A percentile compares a stretch with the other conserved stretches of the same genome.
Evolutionary conservation across 2,888 invertebrate genomes (phyloP).

Genomic region (Noctua fimbriata): DNA sequence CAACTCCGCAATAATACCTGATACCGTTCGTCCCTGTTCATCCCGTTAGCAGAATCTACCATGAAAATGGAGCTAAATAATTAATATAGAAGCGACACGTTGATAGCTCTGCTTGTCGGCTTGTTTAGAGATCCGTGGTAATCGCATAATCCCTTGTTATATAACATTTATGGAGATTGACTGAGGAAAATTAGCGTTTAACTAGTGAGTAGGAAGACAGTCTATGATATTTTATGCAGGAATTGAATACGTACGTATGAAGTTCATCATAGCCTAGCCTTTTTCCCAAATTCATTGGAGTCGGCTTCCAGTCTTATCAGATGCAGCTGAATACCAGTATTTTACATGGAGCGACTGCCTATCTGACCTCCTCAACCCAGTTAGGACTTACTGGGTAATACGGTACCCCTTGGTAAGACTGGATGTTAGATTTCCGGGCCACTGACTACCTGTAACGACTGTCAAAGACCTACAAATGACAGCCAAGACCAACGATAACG

Average conservation of each 20-base stretch:
- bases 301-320: too few species aligned
- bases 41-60: conserved; percentile 56
- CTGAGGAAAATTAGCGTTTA: conserved; percentile 40
- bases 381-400: too few species aligned
- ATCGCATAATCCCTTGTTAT: conserved; percentile 52
- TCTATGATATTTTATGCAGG: not conserved
- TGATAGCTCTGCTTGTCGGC: conserved; percentile 55
- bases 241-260: not conserved
- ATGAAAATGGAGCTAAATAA: conserved; percentile 51
- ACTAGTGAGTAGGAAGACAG: conserved; percentile 5
- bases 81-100: conserved; percentile 53
- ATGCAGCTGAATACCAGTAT: too few species aligned
- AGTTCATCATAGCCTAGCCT: too few species aligned
- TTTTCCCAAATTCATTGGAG: too few species aligned
- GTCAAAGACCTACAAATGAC: too few species aligned
- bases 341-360: too few species aligned
- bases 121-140: conserved; percentile 52
- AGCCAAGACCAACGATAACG: too few species aligned
- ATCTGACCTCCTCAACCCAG: too few species aligned
- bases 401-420: too few species aligned
- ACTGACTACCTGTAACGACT: too few species aligned
- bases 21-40: conserved; percentile 52
- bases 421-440: too few species aligned
- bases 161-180: conserved; percentile 51
- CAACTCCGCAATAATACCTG: conserved; percentile 27